Base-by-base conservation (phyloP, 1,140 invertebrate species). In the Drosophila parabipectinata region DNA sequence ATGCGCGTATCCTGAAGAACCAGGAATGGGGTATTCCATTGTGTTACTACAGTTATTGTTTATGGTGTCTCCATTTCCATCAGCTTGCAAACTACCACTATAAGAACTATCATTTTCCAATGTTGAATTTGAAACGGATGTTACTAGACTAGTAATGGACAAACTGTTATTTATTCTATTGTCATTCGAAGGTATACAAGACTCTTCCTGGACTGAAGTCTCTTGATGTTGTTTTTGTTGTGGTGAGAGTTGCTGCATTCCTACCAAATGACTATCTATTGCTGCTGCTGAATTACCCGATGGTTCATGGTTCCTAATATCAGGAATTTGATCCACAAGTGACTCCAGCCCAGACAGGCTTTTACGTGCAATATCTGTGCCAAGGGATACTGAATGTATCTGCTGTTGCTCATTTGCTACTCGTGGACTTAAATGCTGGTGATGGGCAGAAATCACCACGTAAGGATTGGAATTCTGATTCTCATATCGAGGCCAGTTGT, bases 271-370 rank as follows among this genome's bases (percentile, higher is more conserved):
- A 52, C 53, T 85, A 54, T 90, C 85, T 9, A 90, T 85, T 57
- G 89, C 79, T 6, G 81, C 84, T 1, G 71, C 67, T 15, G 79
- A 54, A 18, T 72, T 47, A n/a, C 69, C 61, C 1, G 72, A 55
- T 10, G 64, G 60, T 8, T 90, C 77, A n/a, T 79, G 85, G 7
- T 97, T 96, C 45, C 95, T 94, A 91, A 97, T 96, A 77, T 96
- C 96, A 6, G 97, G 97, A 91, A 98, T 98, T 93, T 98, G 97
- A 92, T 98, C 97, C 18, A 98, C 97, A 8, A 98, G 92, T 14
- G 96, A 97, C 92, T 98, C 97, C 4, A 98, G 93, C 34, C 97
- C 97, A 7, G 96, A 97, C n/a, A 98, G 92, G 82, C 96, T 97
- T 91, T 97, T 97, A 1, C 96, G 95, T 3, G 96, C 94, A 1